Conservation (phyloP, 2,888 invertebrate species). For the Agelastica alni region DNA sequence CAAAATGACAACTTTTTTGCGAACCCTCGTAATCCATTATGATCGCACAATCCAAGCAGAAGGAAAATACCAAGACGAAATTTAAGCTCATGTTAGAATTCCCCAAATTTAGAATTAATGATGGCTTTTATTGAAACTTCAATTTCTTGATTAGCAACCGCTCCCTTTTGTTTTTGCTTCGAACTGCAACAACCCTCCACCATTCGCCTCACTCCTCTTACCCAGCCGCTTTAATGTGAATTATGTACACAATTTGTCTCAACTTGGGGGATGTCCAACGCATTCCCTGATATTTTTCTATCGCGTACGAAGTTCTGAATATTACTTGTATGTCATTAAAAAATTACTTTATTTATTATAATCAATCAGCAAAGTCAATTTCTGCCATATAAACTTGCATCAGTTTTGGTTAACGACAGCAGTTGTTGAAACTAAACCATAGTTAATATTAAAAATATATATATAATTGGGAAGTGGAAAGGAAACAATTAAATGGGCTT, state of each 20-base stretch:
- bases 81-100: conserved; percentile 21
- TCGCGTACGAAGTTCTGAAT: conserved; percentile 6
- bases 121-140: conserved; percentile 72
- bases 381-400: too few species aligned
- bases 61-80: conserved; percentile 2
- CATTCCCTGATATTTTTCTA: conserved; percentile 26
- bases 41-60: not conserved
- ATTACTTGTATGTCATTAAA: too few species aligned
- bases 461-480: too few species aligned
- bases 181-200: conserved; percentile 27
- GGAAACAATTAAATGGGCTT: too few species aligned
- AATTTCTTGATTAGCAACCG: conserved; percentile 57
- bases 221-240: conserved; percentile 42
- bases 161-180: conserved; percentile 37
- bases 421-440: too few species aligned
- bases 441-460: too few species aligned
- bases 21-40: conserved; percentile 1
- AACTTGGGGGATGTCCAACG: conserved; percentile 36
- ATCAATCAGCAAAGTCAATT: too few species aligned
- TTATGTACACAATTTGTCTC: conserved; percentile 54
- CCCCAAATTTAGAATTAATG: conserved; percentile 67
- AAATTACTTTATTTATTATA: too few species aligned
- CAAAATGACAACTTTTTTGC: not conserved
- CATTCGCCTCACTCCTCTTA: conserved; percentile 25
- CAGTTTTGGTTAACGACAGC: too few species aligned